phyloP scores from a whole-genome alignment of 2,797 vertebrate genomes.

The Anas georgica region DNA sequence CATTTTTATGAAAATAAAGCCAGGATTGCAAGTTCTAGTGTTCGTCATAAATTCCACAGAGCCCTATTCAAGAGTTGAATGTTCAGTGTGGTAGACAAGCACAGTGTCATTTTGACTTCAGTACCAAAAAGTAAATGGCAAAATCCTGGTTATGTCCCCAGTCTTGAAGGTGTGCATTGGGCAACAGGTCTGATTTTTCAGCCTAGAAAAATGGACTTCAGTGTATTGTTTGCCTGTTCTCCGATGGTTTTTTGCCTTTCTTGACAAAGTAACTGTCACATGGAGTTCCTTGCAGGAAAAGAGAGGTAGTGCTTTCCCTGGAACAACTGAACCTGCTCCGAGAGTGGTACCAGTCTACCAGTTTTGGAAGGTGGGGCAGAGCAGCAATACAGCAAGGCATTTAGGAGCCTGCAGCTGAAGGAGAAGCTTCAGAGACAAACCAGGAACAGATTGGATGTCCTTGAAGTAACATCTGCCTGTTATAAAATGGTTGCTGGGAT shows the following conservation, averaged over 20 bases:
- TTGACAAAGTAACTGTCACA: background rate
- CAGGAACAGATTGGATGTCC: background rate
- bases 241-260: background rate
- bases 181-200: background rate
- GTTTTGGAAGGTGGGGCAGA: background rate
- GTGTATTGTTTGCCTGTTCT: background rate
- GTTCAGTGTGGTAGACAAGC: background rate
- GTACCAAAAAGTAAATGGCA: background rate
- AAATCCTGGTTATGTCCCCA: background rate
- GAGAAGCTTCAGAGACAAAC: background rate
- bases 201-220: background rate
- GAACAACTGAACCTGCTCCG: background rate
- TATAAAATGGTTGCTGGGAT: background rate
- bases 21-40: background rate
- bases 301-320: background rate
- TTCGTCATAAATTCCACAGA: background rate
- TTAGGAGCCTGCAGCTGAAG: background rate
- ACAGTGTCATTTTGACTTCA: background rate
- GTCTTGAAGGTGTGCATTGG: background rate
- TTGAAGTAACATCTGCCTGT: background rate
- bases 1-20: background rate
- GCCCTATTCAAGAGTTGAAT: background rate
- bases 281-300: background rate
- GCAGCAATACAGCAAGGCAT: background rate
- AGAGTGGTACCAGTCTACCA: background rate